Base-by-base conservation (phyloP, 2,888 invertebrate genomes). In the Leptogaster cylindrica region DNA sequence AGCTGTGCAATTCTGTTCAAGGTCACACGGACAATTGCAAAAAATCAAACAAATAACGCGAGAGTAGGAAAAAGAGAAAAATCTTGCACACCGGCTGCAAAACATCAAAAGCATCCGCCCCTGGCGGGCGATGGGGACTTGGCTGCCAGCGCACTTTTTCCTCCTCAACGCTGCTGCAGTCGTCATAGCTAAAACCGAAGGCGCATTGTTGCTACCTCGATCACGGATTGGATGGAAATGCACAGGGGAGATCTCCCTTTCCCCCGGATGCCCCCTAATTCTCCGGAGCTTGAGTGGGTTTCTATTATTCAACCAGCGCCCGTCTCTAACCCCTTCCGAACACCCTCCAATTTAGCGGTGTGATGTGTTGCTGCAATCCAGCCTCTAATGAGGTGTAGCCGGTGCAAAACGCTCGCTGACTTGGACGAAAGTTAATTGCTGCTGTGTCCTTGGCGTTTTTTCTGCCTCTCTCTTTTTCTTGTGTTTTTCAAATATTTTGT, bases 1-100 rank as follows among this genome's bases (percentile, higher is more conserved):
- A 46, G 46, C 46, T 46, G 46, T 46, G 46, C 46, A 46, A 10
- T 3, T 46, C n/a, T n/a, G 23, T 7, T 46, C 46, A 46, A 46
- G 46, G 46, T 46, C 46, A 46, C 46, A 20, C 23, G 18, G 20
- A 25, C 20, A 23, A 46, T 23, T 46, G 46, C 46, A 46, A 46
- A 46, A 46, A 23, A 31, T 7, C 6, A 31, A 31, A 8, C 6
- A 31, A 31, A 31, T 31, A 31, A 31, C 10, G 10, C 25, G 20
- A 46, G 46, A 46, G 25, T 23, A 46, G 23, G 23, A 46, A 46
- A n/a, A n/a, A n/a, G n/a, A n/a, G n/a, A n/a, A n/a, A n/a, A n/a
- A n/a, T n/a, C n/a, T 46, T 46, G 23, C 46, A 20, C 46, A 12
- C 20, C 46, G 5, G 23, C 46, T 20, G 46, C 46, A 46, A 2